Conservation (phyloP, 2,797 vertebrate species). For the Trematomus bernacchii region DNA sequence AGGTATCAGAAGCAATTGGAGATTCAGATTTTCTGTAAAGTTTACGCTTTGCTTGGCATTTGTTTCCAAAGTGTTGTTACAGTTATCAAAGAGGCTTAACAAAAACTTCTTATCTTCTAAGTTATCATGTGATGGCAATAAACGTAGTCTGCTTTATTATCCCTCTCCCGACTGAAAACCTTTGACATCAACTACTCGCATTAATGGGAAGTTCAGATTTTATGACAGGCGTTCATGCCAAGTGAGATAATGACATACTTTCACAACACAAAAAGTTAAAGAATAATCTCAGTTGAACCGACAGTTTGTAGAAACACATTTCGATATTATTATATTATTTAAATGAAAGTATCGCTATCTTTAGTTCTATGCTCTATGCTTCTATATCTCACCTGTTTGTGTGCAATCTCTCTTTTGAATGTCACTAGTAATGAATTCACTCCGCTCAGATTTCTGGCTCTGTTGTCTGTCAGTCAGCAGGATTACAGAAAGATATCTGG, state of each 20-base stretch:
- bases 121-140: neutral
- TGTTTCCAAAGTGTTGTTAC: slow-evolving; percentile 13
- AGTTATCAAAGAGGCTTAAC: slow-evolving; percentile 14
- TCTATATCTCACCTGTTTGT: too few species aligned
- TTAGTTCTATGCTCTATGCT: too few species aligned
- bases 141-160: neutral
- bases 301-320: neutral
- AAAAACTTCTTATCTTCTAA: slow-evolving; percentile 17
- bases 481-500: too few species aligned
- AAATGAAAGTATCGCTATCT: neutral
- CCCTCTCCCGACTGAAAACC: neutral
- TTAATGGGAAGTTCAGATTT: neutral
- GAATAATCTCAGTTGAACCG: neutral
- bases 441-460: too few species aligned
- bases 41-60: neutral
- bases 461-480: too few species aligned
- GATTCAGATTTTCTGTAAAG: neutral
- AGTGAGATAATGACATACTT: slow-evolving; percentile 2
- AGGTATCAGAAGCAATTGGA: slow-evolving; percentile 4
- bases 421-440: too few species aligned
- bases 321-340: neutral
- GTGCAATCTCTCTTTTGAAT: too few species aligned
- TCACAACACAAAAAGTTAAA: slow-evolving; percentile 17
- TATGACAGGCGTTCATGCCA: neutral
- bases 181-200: slow-evolving; percentile 14